These are phyloP conservation scores for Acanthis flammea DNA, from an alignment of 2,797 vertebrate species.

Conservation along the genomic window DNA sequence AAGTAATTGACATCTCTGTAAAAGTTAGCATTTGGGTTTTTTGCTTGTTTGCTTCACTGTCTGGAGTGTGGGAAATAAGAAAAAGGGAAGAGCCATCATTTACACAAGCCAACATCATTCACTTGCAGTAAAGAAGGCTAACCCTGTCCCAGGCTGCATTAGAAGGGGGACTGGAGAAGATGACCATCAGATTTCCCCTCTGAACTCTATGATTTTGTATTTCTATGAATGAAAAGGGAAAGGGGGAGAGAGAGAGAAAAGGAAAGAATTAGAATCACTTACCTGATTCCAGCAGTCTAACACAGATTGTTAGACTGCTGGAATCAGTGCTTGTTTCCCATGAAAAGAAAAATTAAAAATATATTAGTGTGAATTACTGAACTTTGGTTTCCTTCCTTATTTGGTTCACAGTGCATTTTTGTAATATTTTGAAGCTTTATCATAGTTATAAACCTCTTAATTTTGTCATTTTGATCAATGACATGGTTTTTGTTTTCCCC, in stretches of 20 bases:
- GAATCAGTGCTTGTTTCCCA: not conserved
- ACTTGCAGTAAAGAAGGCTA: not conserved
- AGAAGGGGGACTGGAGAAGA: not conserved
- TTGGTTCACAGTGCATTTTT: not conserved
- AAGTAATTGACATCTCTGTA: not conserved
- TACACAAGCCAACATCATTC: not conserved
- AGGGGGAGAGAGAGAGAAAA: too few species aligned
- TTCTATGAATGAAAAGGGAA: not conserved
- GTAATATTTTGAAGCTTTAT: not conserved
- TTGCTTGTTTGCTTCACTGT: not conserved
- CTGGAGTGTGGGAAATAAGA: rapidly evolving
- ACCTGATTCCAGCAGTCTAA: not conserved
- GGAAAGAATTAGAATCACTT: not conserved
- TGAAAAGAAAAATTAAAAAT: not conserved
- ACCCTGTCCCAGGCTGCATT: not conserved
- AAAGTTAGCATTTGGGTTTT: not conserved
- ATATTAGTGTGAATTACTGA: not conserved
- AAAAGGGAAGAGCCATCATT: not conserved
- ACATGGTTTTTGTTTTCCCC: rapidly evolving
- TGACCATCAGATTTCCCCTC: not conserved
- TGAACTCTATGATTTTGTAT: not conserved
- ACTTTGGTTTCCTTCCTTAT: not conserved
- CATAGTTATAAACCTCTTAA: not conserved
- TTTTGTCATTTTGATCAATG: not conserved
- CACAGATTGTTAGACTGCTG: too few species aligned